A percentile compares a stretch with the other conserved stretches of the same genome.
These are phyloP conservation scores for Acromyrmex charruanus DNA, from an alignment of 1,140 invertebrate species.

Conservation along the genomic window DNA sequence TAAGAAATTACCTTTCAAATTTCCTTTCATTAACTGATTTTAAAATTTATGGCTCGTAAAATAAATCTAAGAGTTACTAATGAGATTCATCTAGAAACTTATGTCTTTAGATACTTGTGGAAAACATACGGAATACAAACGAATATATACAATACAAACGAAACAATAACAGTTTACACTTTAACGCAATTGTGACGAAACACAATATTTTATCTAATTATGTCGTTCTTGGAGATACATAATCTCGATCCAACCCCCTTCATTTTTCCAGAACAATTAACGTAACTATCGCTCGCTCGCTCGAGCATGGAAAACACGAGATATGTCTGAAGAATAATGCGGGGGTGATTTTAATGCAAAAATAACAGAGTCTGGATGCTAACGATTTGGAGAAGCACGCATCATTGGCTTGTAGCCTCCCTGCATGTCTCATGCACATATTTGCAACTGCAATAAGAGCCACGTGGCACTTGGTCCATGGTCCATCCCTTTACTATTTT, in stretches of 20 bases:
- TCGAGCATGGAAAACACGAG: constrained; percentile 62
- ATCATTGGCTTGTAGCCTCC: constrained; percentile 79
- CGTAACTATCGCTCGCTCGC: constrained; percentile 66
- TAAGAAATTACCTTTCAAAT: constrained; percentile 67
- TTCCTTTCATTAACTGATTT: constrained; percentile 57
- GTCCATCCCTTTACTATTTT: constrained; percentile 72
- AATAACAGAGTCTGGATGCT: constrained; percentile 82
- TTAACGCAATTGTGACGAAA: neutral
- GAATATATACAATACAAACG: neutral
- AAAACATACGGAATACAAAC: neutral
- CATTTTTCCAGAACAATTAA: constrained; percentile 75
- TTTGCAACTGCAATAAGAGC: constrained; percentile 73
- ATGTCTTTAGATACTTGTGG: neutral
- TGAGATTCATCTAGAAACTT: neutral
- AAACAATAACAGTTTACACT: neutral
- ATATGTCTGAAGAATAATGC: constrained; percentile 22
- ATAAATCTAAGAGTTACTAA: constrained; percentile 3
- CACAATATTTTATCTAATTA: neutral
- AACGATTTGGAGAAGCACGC: constrained; percentile 81
- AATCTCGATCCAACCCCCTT: constrained; percentile 22
- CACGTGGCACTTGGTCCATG: constrained; percentile 71
- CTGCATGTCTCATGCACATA: constrained; percentile 71
- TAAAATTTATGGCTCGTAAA: constrained; percentile 62
- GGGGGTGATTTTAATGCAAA: constrained; percentile 83
- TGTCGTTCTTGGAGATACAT: neutral